These are phyloP conservation scores for Torymus auratus DNA, from an alignment of 2,888 invertebrate genomes.

Conservation along the genomic window DNA sequence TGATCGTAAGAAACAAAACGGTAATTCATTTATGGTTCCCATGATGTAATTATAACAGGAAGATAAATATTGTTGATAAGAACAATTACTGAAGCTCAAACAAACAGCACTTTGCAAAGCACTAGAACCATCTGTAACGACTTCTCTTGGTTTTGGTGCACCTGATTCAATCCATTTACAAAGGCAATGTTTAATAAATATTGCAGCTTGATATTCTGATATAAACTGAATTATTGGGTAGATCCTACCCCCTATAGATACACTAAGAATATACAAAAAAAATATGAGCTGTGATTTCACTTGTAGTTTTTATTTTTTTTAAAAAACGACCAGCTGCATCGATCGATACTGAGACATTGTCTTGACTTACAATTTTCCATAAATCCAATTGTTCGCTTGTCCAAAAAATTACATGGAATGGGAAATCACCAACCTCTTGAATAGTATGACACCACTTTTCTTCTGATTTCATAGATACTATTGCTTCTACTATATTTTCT, in stretches of 20 bases:
- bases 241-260: constrained; percentile 4
- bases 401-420: no score
- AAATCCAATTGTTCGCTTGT: no score
- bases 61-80: neutral
- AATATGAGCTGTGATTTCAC: constrained; percentile 1
- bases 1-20: neutral
- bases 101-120: constrained; percentile 59
- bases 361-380: no score
- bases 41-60: neutral
- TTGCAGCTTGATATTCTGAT: constrained; percentile 19
- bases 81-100: constrained; percentile 15
- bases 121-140: constrained; percentile 57
- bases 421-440: no score
- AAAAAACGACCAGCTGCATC: constrained; percentile 16
- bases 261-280: constrained; percentile 30
- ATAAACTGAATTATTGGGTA: constrained; percentile 20
- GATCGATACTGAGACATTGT: no score
- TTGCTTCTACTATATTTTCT: constrained; percentile 9
- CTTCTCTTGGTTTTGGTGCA: constrained; percentile 59
- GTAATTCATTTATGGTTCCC: neutral
- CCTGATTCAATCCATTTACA: constrained; percentile 30
- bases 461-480: neutral
- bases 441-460: no score
- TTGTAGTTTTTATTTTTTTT: neutral
- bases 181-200: constrained; percentile 8